Evolutionary conservation across 2,113 vertebrate species (phyloP), one percentile per base, ranked within the genome.

Genomic region (Lasiurus cinereus): DNA sequence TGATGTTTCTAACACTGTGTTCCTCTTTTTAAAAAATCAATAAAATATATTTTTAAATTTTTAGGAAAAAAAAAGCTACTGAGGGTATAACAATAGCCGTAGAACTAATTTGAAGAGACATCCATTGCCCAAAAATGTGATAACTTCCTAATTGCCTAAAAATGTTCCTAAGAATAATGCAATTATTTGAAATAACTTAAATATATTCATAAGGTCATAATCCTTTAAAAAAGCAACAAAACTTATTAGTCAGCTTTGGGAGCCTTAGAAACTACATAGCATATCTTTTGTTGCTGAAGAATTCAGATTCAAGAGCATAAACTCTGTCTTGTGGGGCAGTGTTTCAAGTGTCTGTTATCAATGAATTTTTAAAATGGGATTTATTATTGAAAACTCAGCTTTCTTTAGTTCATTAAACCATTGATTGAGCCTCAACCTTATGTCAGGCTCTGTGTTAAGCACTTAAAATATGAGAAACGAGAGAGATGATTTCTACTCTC

Each of bases 141-240:
- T 39, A 86, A 31, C 19, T 92, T 22, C 50, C 59, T 24, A 46
- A 66, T 24, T 69, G 46, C 18, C 69, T 50, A 39, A 50, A 88
- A 74, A 84, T 74, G 43, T 70, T 33, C 36, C 8, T 16, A n/a
- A 90, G 46, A 93, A 93, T 50, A 87, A 82, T 86, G 29, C 5
- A 54, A 82, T 92, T 64, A 76, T 82, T 94, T 86, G 29, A 92
- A 85, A 73, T 89, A 73, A 5, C 39, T 62, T 39, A 89, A 67
- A 43, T 62, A 80, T 11, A 16, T 67, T 88, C 79, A 73, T 15
- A 52, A 69, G 43, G 52, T 76, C 14, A 76, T 62, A 89, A 89
- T 62, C 19, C 15, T 85, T 36, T 64, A 73, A 88, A 62, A 77
- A 66, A 59, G 11, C 69, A 36, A 43, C 18, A 72, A 86, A 78